phyloP scores from a whole-genome alignment of 2,888 invertebrate species.

The Archaeoteleia sp. region DNA sequence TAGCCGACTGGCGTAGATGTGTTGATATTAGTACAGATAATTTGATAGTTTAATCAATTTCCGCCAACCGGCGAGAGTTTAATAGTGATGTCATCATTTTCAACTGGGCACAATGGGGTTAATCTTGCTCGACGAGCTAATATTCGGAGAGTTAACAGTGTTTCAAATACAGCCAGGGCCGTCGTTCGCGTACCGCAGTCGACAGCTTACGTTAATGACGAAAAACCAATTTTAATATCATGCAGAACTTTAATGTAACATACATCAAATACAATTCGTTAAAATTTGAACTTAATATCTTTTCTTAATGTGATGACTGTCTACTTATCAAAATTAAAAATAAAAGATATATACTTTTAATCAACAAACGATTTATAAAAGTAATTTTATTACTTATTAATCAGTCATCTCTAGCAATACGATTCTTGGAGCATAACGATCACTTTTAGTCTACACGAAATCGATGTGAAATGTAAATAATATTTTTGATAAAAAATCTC shows the following conservation, averaged over 20 bases:
- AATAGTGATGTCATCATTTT: constrained; percentile 75
- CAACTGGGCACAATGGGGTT: constrained; percentile 73
- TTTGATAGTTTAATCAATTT: constrained; percentile 76
- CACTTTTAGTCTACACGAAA: not conserved
- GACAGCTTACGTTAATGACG: constrained; percentile 42
- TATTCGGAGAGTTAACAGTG: constrained; percentile 74
- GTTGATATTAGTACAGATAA: constrained; percentile 74
- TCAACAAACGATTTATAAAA: no score
- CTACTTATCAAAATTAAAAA: no score
- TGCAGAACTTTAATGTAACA: constrained; percentile 21
- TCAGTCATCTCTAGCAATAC: constrained; percentile 12
- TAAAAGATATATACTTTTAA: no score
- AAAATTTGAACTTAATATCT: no score
- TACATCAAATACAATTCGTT: not conserved
- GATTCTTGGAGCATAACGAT: constrained; percentile 26
- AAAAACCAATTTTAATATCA: constrained; percentile 40
- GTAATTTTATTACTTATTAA: no score
- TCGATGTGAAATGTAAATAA: constrained; percentile 31
- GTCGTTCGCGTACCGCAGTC: constrained; percentile 58
- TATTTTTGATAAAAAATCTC: constrained; percentile 40
- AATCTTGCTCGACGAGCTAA: constrained; percentile 75
- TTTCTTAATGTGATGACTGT: no score
- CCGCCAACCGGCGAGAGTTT: constrained; percentile 73
- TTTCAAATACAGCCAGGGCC: constrained; percentile 72
- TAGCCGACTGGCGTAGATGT: constrained; percentile 47